Percentiles rank a stretch among this genome's conserved stretches.
These are phyloP conservation scores for Xylocopa sonorina DNA, from an alignment of 1,140 invertebrate genomes.

Conservation along the genomic window DNA sequence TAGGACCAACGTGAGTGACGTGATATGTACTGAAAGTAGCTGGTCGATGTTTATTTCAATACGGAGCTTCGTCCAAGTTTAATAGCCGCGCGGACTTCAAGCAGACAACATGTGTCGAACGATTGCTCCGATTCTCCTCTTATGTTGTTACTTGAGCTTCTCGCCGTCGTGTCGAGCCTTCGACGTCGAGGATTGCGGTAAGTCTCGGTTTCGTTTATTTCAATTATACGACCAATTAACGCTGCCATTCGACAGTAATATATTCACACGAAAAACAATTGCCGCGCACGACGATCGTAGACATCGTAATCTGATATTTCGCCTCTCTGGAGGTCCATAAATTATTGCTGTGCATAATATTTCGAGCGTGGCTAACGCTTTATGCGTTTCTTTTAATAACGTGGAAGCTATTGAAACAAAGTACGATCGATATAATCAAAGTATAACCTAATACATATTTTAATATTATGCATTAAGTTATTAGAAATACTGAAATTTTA, in stretches of 20 bases:
- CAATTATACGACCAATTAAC: background rate
- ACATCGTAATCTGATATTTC: background rate
- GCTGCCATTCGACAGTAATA: background rate
- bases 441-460: background rate
- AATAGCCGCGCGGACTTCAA: slow-evolving; percentile 29
- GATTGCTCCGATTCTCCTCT: background rate
- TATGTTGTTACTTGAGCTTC: slow-evolving; percentile 36
- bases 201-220: slow-evolving; percentile 33
- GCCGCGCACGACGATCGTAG: background rate
- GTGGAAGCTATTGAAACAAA: background rate
- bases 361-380: background rate
- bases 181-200: slow-evolving; percentile 63
- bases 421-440: background rate
- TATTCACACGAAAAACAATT: background rate
- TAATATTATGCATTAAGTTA: background rate
- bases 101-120: slow-evolving; percentile 46
- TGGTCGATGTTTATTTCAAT: slow-evolving; percentile 28
- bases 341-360: no score
- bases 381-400: background rate
- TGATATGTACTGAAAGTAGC: background rate
- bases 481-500: no score
- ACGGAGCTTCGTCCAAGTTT: slow-evolving; percentile 14
- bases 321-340: background rate
- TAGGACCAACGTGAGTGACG: background rate
- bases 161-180: slow-evolving; percentile 22